Evolutionary conservation across 2,113 vertebrate genomes (phyloP).

Genomic region (Machaerirhynchus nigripectus): DNA sequence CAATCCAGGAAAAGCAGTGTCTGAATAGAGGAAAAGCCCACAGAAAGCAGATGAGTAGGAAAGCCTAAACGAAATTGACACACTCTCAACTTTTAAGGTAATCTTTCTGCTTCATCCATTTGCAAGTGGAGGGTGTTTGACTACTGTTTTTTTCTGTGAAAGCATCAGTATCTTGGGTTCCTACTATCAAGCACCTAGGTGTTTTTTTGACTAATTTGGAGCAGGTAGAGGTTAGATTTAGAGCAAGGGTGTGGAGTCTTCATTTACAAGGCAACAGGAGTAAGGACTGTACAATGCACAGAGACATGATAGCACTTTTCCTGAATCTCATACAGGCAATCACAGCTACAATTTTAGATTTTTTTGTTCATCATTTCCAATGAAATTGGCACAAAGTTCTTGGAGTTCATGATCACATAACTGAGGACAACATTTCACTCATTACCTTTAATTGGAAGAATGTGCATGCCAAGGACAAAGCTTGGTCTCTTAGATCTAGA

Average conservation of each 20-base stretch:
- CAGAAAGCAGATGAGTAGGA: background rate
- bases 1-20: background rate
- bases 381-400: background rate
- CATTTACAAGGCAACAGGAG: background rate
- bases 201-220: background rate
- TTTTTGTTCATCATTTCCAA: background rate
- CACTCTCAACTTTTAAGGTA: background rate
- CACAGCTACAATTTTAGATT: background rate
- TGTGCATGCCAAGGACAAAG: background rate
- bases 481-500: background rate
- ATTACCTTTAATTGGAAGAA: background rate
- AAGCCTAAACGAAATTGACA: background rate
- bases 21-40: background rate
- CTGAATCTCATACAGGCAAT: background rate
- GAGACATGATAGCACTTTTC: background rate
- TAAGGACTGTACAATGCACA: background rate
- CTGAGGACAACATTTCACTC: background rate
- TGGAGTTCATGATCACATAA: background rate
- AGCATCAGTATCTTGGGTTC: background rate
- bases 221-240: background rate
- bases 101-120: background rate
- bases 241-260: background rate
- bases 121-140: background rate
- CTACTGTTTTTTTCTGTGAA: background rate
- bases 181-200: background rate